Evolutionary conservation across 1,140 invertebrate genomes (phyloP).

Genomic region (Drosophila melanogaster): Release_6_plus_ISO1_MT NT_033777.3:28525501-28526000

Average conservation of each 20-base stretch:
- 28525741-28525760: conserved; percentile 65
- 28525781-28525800: conserved; percentile 26
- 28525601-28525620: conserved; percentile 26
- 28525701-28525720: conserved; percentile 34
- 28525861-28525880: conserved; percentile 88
- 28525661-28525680: conserved; percentile 64
- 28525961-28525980: conserved; percentile 89
- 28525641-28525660: conserved; percentile 35
- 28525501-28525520: conserved; percentile 93
- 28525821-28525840: conserved; percentile 15
- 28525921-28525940: conserved; percentile 95
- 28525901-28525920: conserved; percentile 91
- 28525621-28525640: conserved; percentile 25
- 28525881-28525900: conserved; percentile 90
- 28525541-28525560: conserved; percentile 91
- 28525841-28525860: conserved; percentile 11
- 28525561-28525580: conserved; percentile 90
- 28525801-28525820: conserved; percentile 11
- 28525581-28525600: conserved; percentile 88
- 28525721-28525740: conserved; percentile 48
- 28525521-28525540: conserved; percentile 95
- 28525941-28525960: conserved; percentile 95
- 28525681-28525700: conserved; percentile 67
- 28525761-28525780: conserved; percentile 25
- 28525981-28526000: conserved; percentile 93